phyloP scores from a whole-genome alignment of 1,140 invertebrate species.

The Lycorma delicatula region DNA sequence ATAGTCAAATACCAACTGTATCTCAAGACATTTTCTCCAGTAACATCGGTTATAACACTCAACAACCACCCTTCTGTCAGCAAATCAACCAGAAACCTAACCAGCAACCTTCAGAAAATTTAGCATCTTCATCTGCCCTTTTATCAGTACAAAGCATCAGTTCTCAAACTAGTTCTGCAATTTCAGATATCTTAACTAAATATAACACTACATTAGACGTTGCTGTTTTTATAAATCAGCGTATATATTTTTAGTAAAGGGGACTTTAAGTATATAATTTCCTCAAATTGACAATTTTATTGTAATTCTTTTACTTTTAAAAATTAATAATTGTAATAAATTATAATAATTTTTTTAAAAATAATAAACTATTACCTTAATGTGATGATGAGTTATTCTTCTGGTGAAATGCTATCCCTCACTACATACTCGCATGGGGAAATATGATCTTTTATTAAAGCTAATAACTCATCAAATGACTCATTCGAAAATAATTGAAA shows the following conservation, averaged over 20 bases:
- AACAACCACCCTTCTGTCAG: neutral
- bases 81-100: too few species aligned
- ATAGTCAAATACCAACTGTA: too few species aligned
- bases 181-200: too few species aligned
- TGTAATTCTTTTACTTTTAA: neutral
- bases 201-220: neutral
- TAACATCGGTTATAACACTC: neutral
- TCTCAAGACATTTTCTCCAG: too few species aligned
- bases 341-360: conserved; percentile 10
- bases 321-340: neutral
- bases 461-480: conserved; percentile 29
- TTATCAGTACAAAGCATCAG: too few species aligned
- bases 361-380: conserved; percentile 29
- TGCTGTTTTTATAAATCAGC: neutral
- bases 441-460: conserved; percentile 26
- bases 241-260: too few species aligned
- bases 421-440: conserved; percentile 24
- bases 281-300: neutral
- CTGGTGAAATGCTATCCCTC: conserved; percentile 27
- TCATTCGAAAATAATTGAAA: conserved; percentile 29
- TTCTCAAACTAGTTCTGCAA: too few species aligned
- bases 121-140: too few species aligned
- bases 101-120: too few species aligned
- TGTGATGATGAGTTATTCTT: conserved; percentile 30
- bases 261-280: too few species aligned